Evolutionary conservation across 2,113 vertebrate species (phyloP).

Genomic region (Pogona vitticeps): DNA sequence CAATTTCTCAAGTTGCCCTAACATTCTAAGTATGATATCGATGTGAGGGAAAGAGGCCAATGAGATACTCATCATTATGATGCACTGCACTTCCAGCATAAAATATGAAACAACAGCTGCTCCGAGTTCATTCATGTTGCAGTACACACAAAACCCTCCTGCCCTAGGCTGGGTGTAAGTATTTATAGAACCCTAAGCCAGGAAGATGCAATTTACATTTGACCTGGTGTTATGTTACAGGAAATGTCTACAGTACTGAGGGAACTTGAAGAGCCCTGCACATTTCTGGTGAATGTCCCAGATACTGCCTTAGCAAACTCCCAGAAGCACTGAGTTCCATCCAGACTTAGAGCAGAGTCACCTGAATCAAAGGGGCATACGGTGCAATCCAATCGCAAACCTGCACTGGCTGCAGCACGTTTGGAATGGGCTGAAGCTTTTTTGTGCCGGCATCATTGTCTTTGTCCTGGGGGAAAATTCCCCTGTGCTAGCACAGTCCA

Average conservation of each 20-base stretch:
- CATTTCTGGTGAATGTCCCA: background rate
- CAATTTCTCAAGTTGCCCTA: background rate
- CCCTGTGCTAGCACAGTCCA: too few species aligned
- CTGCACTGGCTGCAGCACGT: too few species aligned
- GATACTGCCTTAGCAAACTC: background rate
- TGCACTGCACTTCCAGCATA: background rate
- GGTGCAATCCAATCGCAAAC: too few species aligned
- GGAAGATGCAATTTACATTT: background rate
- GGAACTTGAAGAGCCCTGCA: background rate
- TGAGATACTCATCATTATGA: background rate
- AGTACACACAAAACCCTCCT: background rate
- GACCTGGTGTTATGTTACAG: background rate
- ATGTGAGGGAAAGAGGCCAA: background rate
- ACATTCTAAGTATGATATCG: background rate
- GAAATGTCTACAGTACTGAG: background rate
- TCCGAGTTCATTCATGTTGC: background rate
- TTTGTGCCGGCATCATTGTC: too few species aligned
- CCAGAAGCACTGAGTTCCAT: background rate
- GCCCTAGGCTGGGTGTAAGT: constrained; percentile 5
- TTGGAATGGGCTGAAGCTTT: too few species aligned
- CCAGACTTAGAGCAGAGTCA: too few species aligned
- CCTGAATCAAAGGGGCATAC: too few species aligned
- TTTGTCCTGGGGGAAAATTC: too few species aligned
- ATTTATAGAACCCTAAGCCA: constrained; percentile 17
- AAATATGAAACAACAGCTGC: constrained; percentile 9